Evolutionary conservation across 2,113 vertebrate species (phyloP).

Genomic region (Phalacrocorax brasilianus): DNA sequence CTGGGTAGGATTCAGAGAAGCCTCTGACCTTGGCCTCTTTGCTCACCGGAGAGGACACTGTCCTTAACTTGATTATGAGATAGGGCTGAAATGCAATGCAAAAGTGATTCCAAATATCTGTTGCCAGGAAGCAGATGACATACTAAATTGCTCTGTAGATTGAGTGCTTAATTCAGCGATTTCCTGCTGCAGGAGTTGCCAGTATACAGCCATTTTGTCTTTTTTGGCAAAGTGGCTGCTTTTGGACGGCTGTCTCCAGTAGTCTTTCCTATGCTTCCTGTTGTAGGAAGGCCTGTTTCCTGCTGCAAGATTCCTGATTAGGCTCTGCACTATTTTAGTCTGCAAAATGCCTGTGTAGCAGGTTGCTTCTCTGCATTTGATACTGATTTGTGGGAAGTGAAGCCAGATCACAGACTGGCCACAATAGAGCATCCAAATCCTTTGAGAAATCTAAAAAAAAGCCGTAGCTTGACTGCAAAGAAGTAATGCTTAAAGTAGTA

Average conservation of each 20-base stretch:
- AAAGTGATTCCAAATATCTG: constrained; percentile 76
- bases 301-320: constrained; percentile 76
- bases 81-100: constrained; percentile 66
- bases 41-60: constrained; percentile 45
- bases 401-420: constrained; percentile 41
- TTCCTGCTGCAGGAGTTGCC: constrained; percentile 77
- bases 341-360: constrained; percentile 49
- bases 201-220: constrained; percentile 77
- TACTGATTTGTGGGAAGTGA: constrained; percentile 56
- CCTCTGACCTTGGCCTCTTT: constrained; percentile 66
- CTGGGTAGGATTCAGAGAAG: constrained; percentile 46
- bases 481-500: not conserved
- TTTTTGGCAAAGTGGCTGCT: constrained; percentile 73
- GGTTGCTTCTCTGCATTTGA: constrained; percentile 59
- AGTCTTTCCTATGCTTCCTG: constrained; percentile 79
- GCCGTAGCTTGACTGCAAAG: not conserved
- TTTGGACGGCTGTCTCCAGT: constrained; percentile 79
- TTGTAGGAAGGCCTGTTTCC: constrained; percentile 84
- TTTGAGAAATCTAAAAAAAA: constrained; percentile 42
- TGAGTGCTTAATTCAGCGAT: constrained; percentile 79
- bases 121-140: constrained; percentile 84
- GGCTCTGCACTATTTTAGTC: constrained; percentile 77
- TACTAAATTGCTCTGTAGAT: constrained; percentile 78
- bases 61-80: constrained; percentile 62
- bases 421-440: constrained; percentile 47